Percentiles rank a stretch among this genome's conserved stretches.
These are phyloP conservation scores for Latrodectus geometricus DNA, from an alignment of 1,140 invertebrate genomes.

Conservation along the genomic window DNA sequence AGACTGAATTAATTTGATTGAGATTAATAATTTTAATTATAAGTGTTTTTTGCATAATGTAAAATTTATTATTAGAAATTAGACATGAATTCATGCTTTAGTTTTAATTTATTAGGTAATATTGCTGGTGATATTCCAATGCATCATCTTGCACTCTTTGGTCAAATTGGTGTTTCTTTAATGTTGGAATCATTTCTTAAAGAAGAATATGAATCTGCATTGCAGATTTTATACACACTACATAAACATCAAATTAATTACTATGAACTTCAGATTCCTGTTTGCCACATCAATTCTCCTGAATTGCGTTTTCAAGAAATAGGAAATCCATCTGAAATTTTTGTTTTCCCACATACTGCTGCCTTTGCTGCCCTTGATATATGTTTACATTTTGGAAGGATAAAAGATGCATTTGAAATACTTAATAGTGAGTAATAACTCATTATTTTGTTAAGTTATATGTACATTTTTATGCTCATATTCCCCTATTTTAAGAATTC, in stretches of 20 bases:
- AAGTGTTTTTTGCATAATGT: too few species aligned
- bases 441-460: too few species aligned
- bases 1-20: too few species aligned
- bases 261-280: neutral
- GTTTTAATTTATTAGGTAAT: neutral
- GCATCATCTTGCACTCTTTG: neutral
- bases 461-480: too few species aligned
- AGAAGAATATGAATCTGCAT: neutral
- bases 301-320: neutral
- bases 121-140: neutral
- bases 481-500: too few species aligned
- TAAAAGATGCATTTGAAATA: slow-evolving; percentile 2
- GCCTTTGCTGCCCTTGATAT: slow-evolving; percentile 14
- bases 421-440: neutral
- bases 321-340: neutral
- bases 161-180: slow-evolving; percentile 3
- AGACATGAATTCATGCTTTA: too few species aligned
- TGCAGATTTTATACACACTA: neutral
- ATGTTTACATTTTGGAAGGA: slow-evolving; percentile 5
- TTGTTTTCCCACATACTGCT: neutral
- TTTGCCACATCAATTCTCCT: neutral
- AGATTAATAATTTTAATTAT: too few species aligned
- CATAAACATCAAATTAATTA: slow-evolving; percentile 19
- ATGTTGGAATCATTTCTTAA: slow-evolving; percentile 8
- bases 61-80: too few species aligned